Evolutionary conservation across 2,113 vertebrate genomes (phyloP), one percentile per base, ranked within the genome.

Genomic region (Pandion haliaetus): DNA sequence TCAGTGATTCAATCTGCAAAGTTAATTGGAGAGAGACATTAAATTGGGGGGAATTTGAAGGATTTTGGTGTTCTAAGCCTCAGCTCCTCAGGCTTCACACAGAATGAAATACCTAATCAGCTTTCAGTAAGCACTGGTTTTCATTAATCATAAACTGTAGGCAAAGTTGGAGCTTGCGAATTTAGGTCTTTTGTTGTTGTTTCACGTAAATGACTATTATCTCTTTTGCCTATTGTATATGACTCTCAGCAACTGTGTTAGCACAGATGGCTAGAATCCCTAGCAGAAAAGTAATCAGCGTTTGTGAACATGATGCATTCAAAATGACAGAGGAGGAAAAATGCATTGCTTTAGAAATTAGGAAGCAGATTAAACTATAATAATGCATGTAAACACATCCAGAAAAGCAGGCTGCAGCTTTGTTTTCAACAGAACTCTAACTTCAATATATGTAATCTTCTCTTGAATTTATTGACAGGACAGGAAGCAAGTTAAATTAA

Each of bases 111-210:
- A 96, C 90, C 95, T 97, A 96, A 98, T 97, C 98, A 96, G 94
- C 92, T 97, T 97, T 98, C 94, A 93, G 93, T 93, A 95, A 97
- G 81, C 88, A 87, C 88, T 92, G 71, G 52, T 97, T 94, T 96
- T 90, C 97, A 97, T 98, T 97, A 97, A 98, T 98, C 97, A 97
- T 97, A 96, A 97, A 97, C 90, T 88, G 44, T 89, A 94, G 97
- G 97, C 87, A 97, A 95, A 97, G 92, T 96, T 94, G 90, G 79
- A 95, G 89, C 95, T 96, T 97, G 96, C 82, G 96, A 95, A 97
- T 96, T 97, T 96, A 96, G 92, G 87, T 95, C 82, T 90, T 91
- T 97, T 97, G 95, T 95, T 97, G 93, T 96, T 97, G 87, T 92
- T 98, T 97, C 88, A 84, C 93, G 96, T 96, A 98, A 98, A 98